These are phyloP conservation scores for Hemitrygon akajei DNA, from an alignment of 2,797 vertebrate species.

Conservation along the genomic window DNA sequence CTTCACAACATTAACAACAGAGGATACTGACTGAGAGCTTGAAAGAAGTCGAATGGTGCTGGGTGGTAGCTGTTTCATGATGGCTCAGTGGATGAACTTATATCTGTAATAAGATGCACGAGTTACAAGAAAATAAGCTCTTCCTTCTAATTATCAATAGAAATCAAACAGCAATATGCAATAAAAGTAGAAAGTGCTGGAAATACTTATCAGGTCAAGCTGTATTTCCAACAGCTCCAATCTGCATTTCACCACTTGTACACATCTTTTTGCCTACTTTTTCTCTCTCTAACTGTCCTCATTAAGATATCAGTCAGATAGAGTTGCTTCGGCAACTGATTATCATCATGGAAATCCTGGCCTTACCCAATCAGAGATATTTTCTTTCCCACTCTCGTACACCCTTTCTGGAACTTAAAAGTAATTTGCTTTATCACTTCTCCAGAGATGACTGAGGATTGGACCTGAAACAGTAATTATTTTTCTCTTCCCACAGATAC, in stretches of 20 bases:
- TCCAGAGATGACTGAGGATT: no score
- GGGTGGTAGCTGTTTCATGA: slow-evolving; percentile 79
- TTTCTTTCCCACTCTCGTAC: not conserved
- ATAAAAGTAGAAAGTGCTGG: no score
- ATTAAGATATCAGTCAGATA: no score
- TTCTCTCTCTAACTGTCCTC: no score
- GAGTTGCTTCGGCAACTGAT: not conserved
- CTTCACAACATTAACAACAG: slow-evolving; percentile 83
- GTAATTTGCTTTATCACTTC: no score
- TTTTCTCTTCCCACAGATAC: no score
- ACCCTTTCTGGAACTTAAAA: no score
- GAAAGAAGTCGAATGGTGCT: slow-evolving; percentile 77
- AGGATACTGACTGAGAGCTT: slow-evolving; percentile 86
- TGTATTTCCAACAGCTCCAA: no score
- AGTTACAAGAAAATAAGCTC: not conserved
- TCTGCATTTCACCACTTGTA: no score
- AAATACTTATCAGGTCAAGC: no score
- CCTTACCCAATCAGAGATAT: not conserved
- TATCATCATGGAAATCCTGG: not conserved
- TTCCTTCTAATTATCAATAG: not conserved
- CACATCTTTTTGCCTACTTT: no score
- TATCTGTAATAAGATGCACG: slow-evolving; percentile 3
- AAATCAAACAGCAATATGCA: not conserved
- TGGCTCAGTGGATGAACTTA: slow-evolving; percentile 14
- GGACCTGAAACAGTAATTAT: no score